Evolutionary conservation across 2,888 invertebrate genomes (phyloP).

Genomic region (Microctonus brassicae): DNA sequence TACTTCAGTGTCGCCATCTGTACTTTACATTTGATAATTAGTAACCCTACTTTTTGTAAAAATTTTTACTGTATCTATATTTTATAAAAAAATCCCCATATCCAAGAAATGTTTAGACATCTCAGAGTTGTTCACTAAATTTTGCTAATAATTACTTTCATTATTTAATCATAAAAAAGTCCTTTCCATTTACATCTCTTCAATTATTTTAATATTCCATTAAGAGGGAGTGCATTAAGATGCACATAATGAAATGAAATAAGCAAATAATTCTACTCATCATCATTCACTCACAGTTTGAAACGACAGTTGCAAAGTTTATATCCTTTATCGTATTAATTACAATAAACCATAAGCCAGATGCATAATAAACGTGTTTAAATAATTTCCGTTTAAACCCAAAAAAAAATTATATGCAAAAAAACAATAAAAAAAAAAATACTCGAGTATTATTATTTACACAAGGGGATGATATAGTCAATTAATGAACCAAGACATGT

Average conservation of each 20-base stretch:
- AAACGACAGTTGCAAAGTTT: not conserved
- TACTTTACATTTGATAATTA: no score
- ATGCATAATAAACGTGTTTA: slow-evolving; percentile 3
- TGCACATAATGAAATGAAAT: no score
- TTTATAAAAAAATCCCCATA: no score
- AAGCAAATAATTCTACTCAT: no score
- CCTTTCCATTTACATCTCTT: not conserved
- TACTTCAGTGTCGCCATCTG: no score
- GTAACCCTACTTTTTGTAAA: no score
- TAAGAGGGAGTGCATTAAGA: not conserved
- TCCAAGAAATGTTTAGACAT: no score
- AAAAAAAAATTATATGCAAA: not conserved
- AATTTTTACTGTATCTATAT: no score
- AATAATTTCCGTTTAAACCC: slow-evolving; percentile 24
- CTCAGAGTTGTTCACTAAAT: no score
- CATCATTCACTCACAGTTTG: not conserved
- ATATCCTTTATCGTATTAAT: slow-evolving; percentile 31
- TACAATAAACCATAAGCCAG: slow-evolving; percentile 33
- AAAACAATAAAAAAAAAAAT: not conserved
- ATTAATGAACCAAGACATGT: slow-evolving; percentile 1
- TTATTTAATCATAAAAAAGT: no score
- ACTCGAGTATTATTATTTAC: not conserved
- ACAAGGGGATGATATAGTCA: not conserved
- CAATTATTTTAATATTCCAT: not conserved
- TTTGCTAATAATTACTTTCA: no score